Conservation (phyloP, 1,140 invertebrate genomes). For the Antheraea pernyi region DNA sequence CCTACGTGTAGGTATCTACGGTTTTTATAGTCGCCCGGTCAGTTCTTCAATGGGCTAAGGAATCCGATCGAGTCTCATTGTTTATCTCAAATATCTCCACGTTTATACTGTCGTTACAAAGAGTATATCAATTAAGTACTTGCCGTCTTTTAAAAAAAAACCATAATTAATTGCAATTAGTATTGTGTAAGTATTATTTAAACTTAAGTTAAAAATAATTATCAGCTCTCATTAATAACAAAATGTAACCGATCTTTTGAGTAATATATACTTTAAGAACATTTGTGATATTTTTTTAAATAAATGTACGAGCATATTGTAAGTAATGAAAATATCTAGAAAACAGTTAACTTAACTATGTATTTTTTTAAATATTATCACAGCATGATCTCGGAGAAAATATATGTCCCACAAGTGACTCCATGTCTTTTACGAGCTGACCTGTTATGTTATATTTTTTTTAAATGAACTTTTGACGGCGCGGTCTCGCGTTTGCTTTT, state of each 20-base stretch:
- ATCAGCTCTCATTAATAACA: constrained; percentile 2
- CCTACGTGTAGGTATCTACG: constrained; percentile 78
- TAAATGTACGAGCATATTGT: too few species aligned
- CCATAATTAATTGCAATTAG: constrained; percentile 27
- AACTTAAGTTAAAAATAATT: constrained; percentile 10
- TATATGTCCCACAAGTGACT: constrained; percentile 58
- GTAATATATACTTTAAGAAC: too few species aligned
- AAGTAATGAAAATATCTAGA: too few species aligned
- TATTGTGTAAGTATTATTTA: constrained; percentile 19
- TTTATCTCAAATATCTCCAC: constrained; percentile 37
- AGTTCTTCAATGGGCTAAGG: constrained; percentile 78
- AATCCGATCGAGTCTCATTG: constrained; percentile 72
- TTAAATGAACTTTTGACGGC: constrained; percentile 67
- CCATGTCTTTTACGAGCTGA: constrained; percentile 73
- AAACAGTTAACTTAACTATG: too few species aligned
- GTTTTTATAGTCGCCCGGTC: constrained; percentile 75
- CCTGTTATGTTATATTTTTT: constrained; percentile 72
- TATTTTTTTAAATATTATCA: constrained; percentile 9
- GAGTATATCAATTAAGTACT: constrained; percentile 30
- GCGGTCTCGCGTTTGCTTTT: constrained; percentile 73
- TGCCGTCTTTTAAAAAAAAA: constrained; percentile 25
- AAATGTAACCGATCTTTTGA: neutral
- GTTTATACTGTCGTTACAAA: constrained; percentile 29
- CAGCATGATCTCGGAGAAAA: constrained; percentile 33
- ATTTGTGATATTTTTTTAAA: too few species aligned